Evolutionary conservation across 1,140 invertebrate genomes (phyloP).

Genomic region (Rhyacophila brunnea): DNA sequence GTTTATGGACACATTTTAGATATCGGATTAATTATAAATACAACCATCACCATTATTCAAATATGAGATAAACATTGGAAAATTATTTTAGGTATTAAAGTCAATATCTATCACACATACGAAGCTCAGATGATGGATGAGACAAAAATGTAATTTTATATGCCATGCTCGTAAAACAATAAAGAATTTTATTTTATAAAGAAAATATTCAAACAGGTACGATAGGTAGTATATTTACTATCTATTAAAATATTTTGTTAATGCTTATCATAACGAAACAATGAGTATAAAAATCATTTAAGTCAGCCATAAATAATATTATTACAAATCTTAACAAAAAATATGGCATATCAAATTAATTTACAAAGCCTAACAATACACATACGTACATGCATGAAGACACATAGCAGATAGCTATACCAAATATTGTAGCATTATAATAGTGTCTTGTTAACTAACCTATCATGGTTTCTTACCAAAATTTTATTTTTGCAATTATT

Average conservation of each 20-base stretch:
- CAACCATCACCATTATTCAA: conserved; percentile 35
- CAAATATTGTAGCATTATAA: no score
- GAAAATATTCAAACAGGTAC: neutral
- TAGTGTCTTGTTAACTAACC: no score
- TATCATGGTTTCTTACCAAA: no score
- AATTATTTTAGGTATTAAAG: conserved; percentile 8
- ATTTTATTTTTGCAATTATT: no score
- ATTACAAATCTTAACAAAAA: neutral
- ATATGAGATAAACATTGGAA: conserved; percentile 27
- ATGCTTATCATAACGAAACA: neutral
- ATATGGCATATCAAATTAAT: neutral
- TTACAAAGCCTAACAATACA: neutral
- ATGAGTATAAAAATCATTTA: conserved; percentile 11
- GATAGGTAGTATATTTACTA: no score
- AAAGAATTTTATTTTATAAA: neutral
- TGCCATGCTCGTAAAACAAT: conserved; percentile 12
- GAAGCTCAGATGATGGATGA: conserved; percentile 33
- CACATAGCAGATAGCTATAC: neutral
- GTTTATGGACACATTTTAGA: neutral
- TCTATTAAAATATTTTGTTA: no score
- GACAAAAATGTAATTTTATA: conserved; percentile 15
- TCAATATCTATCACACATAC: conserved; percentile 28
- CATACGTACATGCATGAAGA: neutral
- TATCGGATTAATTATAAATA: neutral
- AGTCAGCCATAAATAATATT: conserved; percentile 9